A percentile compares a stretch with the other conserved stretches of the same genome.
Conservation (phyloP, 2,113 vertebrate genomes). For the Periophthalmodon schlosseri region DNA sequence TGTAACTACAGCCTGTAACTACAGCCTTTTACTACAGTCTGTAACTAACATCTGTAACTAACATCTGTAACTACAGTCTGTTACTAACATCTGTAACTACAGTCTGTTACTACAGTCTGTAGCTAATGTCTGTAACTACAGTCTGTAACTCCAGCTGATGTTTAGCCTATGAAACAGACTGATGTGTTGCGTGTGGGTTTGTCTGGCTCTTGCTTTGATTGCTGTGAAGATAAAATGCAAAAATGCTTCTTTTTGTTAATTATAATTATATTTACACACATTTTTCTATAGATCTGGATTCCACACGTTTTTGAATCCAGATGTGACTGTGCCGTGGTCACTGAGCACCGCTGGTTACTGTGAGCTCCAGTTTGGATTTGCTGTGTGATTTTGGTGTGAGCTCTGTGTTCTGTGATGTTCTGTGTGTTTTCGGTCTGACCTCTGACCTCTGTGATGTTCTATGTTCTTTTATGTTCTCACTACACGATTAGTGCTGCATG, state of each 20-base stretch:
- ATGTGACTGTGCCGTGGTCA: slow-evolving; percentile 28
- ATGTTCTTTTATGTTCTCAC: background rate
- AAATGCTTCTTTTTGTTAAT: slow-evolving; percentile 16
- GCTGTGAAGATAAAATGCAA: slow-evolving; percentile 27
- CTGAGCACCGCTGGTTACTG: slow-evolving; percentile 21
- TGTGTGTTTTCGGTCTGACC: background rate
- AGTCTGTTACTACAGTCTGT: no score
- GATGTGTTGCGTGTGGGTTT: slow-evolving; percentile 21
- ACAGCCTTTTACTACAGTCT: no score
- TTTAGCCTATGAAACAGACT: slow-evolving; percentile 26
- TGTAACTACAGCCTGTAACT: no score
- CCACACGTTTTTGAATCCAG: slow-evolving; percentile 9
- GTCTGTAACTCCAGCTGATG: no score
- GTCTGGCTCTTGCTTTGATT: slow-evolving; percentile 13
- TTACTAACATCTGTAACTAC: no score
- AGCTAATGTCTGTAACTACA: no score
- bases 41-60: no score
- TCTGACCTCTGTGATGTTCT: slow-evolving; percentile 18
- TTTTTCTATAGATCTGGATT: slow-evolving; percentile 1
- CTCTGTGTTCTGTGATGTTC: slow-evolving; percentile 32
- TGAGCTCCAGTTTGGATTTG: slow-evolving; percentile 11
- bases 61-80: no score
- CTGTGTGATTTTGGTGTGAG: slow-evolving; percentile 6
- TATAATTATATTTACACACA: slow-evolving; percentile 11
- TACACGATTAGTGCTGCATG: slow-evolving; percentile 14